Conservation (phyloP, 2,113 vertebrate species). For the Crotalus helleri region DNA sequence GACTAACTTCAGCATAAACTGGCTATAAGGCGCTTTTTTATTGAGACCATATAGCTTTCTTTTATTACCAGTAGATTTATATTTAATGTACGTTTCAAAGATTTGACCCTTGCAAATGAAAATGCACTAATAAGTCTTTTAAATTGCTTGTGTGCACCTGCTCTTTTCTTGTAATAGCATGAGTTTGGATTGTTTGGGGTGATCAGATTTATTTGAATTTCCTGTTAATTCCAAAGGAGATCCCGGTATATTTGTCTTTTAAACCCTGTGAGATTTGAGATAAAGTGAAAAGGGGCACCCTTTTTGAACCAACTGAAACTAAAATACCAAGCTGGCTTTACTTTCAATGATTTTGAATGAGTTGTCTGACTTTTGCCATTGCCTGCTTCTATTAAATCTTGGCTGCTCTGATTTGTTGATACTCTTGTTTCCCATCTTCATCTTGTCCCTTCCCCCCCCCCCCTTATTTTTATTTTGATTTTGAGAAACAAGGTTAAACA, state of each 20-base stretch:
- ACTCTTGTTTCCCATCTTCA: background rate
- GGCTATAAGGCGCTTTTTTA: background rate
- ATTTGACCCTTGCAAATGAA: background rate
- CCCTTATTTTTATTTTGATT: background rate
- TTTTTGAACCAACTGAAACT: background rate
- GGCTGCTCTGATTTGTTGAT: background rate
- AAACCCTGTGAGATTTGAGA: background rate
- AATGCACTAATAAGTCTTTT: background rate
- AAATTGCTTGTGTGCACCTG: background rate
- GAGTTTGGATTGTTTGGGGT: background rate
- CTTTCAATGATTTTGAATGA: background rate
- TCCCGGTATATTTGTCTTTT: background rate
- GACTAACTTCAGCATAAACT: background rate
- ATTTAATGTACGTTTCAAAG: background rate
- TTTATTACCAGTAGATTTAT: background rate
- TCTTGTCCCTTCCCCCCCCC: background rate
- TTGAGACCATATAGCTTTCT: background rate
- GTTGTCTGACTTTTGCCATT: background rate
- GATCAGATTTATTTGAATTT: background rate
- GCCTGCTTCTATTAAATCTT: background rate
- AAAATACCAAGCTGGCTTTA: background rate
- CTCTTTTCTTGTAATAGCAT: background rate
- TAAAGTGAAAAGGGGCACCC: background rate
- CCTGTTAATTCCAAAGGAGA: background rate
- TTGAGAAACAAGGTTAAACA: background rate